These are phyloP conservation scores for Andinoacara biseriatus DNA, from an alignment of 2,113 vertebrate species.

Conservation along the genomic window DNA sequence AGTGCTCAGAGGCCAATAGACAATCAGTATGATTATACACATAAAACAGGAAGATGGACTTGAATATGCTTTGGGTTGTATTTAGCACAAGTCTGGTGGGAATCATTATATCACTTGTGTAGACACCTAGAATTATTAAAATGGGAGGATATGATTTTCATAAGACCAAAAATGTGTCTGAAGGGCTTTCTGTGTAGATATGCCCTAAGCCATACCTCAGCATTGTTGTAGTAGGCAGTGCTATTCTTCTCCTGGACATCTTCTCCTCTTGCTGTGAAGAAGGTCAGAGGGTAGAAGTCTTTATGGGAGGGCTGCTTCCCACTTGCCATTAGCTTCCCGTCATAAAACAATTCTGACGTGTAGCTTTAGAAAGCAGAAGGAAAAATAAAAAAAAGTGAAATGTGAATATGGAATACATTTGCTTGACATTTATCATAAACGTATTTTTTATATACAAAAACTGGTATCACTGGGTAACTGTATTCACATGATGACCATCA, in stretches of 20 bases:
- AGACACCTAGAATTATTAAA: background rate
- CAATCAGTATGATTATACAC: background rate
- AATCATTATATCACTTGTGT: background rate
- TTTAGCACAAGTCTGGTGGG: background rate
- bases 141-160: background rate
- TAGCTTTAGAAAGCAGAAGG: conserved; percentile 82
- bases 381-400: background rate
- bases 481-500: background rate
- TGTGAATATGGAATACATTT: background rate
- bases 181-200: background rate
- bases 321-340: conserved; percentile 98
- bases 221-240: conserved; percentile 99
- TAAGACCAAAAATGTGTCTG: background rate
- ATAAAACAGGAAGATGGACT: background rate
- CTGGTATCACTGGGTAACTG: too few relatives aligned
- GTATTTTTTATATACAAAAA: too few relatives aligned
- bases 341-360: conserved; percentile 98
- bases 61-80: background rate
- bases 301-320: conserved; percentile 98
- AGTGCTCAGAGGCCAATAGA: background rate
- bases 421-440: too few relatives aligned
- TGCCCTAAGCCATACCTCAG: conserved; percentile 83
- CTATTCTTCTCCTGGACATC: conserved; percentile 99
- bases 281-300: conserved; percentile 98
- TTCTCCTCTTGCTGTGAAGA: conserved; percentile 98